Evolutionary conservation across 2,888 invertebrate genomes (phyloP), one percentile per base, ranked within the genome.

Genomic region (Lasioglossum marginatum): DNA sequence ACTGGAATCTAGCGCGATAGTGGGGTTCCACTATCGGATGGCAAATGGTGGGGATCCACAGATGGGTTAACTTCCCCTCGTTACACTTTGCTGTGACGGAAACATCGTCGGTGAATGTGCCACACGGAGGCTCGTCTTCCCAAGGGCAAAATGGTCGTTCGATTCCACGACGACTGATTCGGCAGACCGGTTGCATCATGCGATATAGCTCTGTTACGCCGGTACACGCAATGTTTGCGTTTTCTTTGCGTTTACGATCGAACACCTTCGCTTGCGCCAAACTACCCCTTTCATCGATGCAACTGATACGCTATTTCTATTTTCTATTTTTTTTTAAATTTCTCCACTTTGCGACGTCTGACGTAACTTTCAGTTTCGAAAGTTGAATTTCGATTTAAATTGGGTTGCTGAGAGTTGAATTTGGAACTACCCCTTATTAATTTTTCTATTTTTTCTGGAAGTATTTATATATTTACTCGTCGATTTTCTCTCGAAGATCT

Each of bases 81-180:
- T 63, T 72, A 72, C 63, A 40, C 68, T 70, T 79, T 76, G 84
- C 76, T 81, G 81, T 57, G 48, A 19, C 23, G 74, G 76, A 81
- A 78, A 79, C 79, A 73, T 77, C 85, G 88, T 88, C 89, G 90
- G 89, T 86, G 91, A 90, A 91, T 80, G 91, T 57, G 86, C 82
- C 76, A 60, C 75, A 70, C 70, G 73, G 92, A 92, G 92, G 92
- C 92, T 93, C 92, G 93, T 87, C 91, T 87, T 92, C 91, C 88
- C 93, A 94, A 94, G 94, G 94, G 89, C 94, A 89, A 92, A 92
- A 90, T 91, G 94, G 94, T 94, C 93, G 92, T 77, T 81, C 82
- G 82, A 78, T 81, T 86, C 52, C 34, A 71, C 71, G 23, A 31
- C 40, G 16, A 43, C 63, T 34, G 75, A 86, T 89, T 91, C 43